phyloP scores from a whole-genome alignment of 2,888 invertebrate species.

The Plemyria rubiginata region DNA sequence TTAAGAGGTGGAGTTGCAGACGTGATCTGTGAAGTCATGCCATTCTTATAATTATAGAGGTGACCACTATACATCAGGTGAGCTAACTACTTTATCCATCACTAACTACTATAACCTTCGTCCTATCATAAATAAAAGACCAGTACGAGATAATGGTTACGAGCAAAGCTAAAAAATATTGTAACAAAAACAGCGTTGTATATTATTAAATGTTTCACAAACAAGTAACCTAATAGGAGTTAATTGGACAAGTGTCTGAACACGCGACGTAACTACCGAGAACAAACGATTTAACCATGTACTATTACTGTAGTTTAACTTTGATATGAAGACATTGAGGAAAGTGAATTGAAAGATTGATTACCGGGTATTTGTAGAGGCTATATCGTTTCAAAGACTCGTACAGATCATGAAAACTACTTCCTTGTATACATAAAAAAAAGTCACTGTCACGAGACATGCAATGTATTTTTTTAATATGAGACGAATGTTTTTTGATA shows the following conservation, averaged over 20 bases:
- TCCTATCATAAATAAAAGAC: not conserved
- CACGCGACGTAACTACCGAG: slow-evolving; percentile 37
- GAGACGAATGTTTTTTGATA: too few species aligned
- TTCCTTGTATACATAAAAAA: too few species aligned
- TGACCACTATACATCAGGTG: too few species aligned
- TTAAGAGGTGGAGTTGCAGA: too few species aligned
- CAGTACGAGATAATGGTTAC: not conserved
- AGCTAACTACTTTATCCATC: too few species aligned
- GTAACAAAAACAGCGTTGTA: not conserved
- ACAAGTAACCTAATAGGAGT: slow-evolving; percentile 50
- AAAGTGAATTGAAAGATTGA: slow-evolving; percentile 4
- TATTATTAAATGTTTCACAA: slow-evolving; percentile 44
- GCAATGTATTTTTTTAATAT: too few species aligned
- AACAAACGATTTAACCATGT: slow-evolving; percentile 24
- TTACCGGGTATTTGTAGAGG: not conserved
- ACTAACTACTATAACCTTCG: too few species aligned
- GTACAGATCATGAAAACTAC: too few species aligned
- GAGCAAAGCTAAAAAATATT: not conserved
- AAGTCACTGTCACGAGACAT: too few species aligned
- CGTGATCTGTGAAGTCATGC: too few species aligned
- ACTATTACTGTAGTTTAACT: slow-evolving; percentile 30
- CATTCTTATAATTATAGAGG: too few species aligned
- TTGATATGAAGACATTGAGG: slow-evolving; percentile 23
- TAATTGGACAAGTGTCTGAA: slow-evolving; percentile 54
- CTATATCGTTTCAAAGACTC: too few species aligned